These are phyloP conservation scores for Spodoptera frugiperda DNA, from an alignment of 1,140 invertebrate species.

Conservation along the genomic window DNA sequence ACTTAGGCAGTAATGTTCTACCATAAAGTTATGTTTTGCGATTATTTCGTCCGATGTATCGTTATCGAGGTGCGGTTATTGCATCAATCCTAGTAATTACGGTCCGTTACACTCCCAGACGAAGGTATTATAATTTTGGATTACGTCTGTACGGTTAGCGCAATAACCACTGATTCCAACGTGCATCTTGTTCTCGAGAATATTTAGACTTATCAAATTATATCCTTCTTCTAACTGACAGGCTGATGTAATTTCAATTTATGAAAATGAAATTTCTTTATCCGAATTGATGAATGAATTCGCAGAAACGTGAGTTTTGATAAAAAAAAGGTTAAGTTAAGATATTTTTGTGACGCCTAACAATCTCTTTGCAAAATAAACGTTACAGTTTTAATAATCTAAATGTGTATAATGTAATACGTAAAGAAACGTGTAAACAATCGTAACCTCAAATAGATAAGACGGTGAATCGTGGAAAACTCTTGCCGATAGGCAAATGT, in stretches of 20 bases:
- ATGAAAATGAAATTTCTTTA: too few species aligned
- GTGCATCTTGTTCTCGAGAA: background rate
- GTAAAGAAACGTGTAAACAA: slow-evolving; percentile 18
- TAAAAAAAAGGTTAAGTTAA: slow-evolving; percentile 14
- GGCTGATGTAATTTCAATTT: slow-evolving; percentile 6
- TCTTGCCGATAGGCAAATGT: slow-evolving; percentile 44
- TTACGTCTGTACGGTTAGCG: slow-evolving; percentile 22
- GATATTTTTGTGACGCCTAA: slow-evolving; percentile 6
- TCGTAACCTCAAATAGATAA: slow-evolving; percentile 39
- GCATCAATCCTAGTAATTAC: slow-evolving; percentile 43
- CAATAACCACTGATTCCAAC: slow-evolving; percentile 9
- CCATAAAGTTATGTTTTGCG: slow-evolving; percentile 34
- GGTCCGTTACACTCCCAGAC: slow-evolving; percentile 25
- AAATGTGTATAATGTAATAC: slow-evolving; percentile 5
- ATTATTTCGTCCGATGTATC: slow-evolving; percentile 21
- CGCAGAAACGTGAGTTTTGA: background rate
- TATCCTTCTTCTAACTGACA: background rate
- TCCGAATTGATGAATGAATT: slow-evolving; percentile 11
- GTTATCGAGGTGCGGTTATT: slow-evolving; percentile 23
- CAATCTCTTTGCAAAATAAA: background rate
- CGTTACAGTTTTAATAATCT: slow-evolving; percentile 2
- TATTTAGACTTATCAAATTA: slow-evolving; percentile 5
- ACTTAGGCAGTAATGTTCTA: slow-evolving; percentile 4
- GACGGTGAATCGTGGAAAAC: slow-evolving; percentile 33
- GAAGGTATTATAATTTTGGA: slow-evolving; percentile 37